Evolutionary conservation across 2,888 invertebrate genomes (phyloP).

Genomic region (Lepidocyrtoides sp.): DNA sequence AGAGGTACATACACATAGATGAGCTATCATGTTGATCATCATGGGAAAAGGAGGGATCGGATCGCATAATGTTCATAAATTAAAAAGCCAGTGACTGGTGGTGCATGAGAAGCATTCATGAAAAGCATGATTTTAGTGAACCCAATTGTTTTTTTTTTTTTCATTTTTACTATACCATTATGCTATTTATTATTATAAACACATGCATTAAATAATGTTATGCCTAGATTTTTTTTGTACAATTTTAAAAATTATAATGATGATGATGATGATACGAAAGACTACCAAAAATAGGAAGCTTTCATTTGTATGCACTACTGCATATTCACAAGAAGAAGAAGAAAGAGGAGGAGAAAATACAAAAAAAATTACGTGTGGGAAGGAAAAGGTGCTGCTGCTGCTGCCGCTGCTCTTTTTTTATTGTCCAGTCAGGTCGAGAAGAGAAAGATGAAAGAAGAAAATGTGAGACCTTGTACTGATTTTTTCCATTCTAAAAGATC

Average conservation of each 20-base stretch:
- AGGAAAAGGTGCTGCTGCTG: no score
- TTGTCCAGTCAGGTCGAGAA: not conserved
- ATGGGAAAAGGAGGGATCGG: slow-evolving; percentile 75
- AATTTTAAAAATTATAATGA: not conserved
- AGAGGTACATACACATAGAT: not conserved
- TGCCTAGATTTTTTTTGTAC: not conserved
- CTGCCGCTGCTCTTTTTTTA: no score
- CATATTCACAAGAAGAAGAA: not conserved
- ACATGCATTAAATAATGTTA: slow-evolving; percentile 13
- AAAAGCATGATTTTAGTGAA: slow-evolving; percentile 76
- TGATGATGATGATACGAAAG: no score
- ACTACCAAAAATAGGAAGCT: slow-evolving; percentile 50
- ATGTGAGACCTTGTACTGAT: slow-evolving; percentile 43
- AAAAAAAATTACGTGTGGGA: no score
- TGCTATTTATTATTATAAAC: slow-evolving; percentile 50
- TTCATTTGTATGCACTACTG: slow-evolving; percentile 21
- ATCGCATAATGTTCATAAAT: slow-evolving; percentile 82
- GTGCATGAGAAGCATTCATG: slow-evolving; percentile 79
- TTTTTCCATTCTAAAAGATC: not conserved
- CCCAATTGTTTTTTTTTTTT: slow-evolving; percentile 55
- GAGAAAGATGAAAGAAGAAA: not conserved
- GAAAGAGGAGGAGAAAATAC: not conserved
- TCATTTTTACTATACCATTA: slow-evolving; percentile 9
- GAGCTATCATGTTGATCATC: not conserved
- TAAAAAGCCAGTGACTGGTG: slow-evolving; percentile 79